phyloP scores from a whole-genome alignment of 1,140 invertebrate genomes.

The Drosophila orosa region DNA sequence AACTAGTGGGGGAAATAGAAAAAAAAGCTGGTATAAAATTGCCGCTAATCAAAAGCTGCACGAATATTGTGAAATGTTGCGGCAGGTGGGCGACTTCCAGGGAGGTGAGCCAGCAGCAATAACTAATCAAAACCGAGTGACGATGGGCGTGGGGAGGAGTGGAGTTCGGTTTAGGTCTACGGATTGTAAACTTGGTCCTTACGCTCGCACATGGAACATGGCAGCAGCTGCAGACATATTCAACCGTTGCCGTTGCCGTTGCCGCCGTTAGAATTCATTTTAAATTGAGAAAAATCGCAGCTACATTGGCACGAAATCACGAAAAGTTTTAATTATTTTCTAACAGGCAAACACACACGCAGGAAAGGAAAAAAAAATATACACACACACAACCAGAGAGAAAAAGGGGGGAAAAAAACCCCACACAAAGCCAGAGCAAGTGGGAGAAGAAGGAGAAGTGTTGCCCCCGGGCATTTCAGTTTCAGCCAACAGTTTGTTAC shows the following conservation, averaged over 20 bases:
- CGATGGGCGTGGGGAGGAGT: conserved; percentile 14
- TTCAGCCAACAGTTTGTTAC: conserved; percentile 19
- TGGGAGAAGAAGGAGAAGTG: conserved; percentile 13
- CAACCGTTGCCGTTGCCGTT: conserved; percentile 36
- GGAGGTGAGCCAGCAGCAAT: conserved; percentile 41
- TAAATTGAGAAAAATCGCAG: conserved; percentile 82
- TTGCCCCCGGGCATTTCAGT: conserved; percentile 17
- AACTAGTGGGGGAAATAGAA: conserved; percentile 22
- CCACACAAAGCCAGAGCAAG: neutral
- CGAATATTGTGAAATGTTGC: conserved; percentile 62
- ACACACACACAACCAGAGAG: neutral
- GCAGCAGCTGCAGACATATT: conserved; percentile 42
- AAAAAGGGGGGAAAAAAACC: conserved; percentile 10
- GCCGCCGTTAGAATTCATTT: conserved; percentile 71
- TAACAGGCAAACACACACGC: conserved; percentile 73
- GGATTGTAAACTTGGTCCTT: conserved; percentile 56
- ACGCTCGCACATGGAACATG: conserved; percentile 30
- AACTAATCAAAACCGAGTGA: conserved; percentile 66
- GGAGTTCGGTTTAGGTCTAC: conserved; percentile 24
- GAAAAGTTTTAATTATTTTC: conserved; percentile 83
- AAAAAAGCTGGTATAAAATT: conserved; percentile 51
- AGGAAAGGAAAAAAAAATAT: conserved; percentile 31
- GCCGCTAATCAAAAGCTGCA: conserved; percentile 74
- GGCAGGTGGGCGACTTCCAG: conserved; percentile 19
- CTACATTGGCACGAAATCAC: conserved; percentile 78